Percentiles rank a stretch among this genome's conserved stretches.
phyloP scores from a whole-genome alignment of 2,113 vertebrate genomes.

The Phrynosoma platyrhinos region DNA sequence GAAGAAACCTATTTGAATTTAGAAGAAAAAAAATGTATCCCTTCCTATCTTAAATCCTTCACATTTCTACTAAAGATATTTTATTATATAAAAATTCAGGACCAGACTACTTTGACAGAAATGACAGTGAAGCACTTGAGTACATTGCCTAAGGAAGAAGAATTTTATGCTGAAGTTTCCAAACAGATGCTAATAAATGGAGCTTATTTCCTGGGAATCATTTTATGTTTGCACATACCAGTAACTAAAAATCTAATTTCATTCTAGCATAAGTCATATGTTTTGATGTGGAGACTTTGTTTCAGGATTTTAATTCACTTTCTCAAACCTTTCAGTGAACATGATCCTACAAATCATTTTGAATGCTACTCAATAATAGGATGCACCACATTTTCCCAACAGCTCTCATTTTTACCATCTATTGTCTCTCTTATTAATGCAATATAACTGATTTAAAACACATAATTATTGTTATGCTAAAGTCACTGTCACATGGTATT shows the following conservation, averaged over 20 bases:
- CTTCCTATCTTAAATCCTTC: neutral
- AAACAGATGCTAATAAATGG: constrained; percentile 79
- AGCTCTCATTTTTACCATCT: constrained; percentile 58
- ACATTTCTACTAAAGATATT: neutral
- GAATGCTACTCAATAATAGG: constrained; percentile 72
- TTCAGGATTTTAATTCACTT: constrained; percentile 70
- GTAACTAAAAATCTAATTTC: constrained; percentile 82
- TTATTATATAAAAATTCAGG: constrained; percentile 31
- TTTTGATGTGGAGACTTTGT: constrained; percentile 67
- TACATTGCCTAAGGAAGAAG: constrained; percentile 62
- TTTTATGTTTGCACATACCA: constrained; percentile 76
- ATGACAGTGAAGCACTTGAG: constrained; percentile 52
- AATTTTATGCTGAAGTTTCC: constrained; percentile 61
- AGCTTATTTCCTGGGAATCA: constrained; percentile 68
- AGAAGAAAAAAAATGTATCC: neutral
- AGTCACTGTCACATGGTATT: constrained; percentile 33
- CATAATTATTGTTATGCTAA: constrained; percentile 52
- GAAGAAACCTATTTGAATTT: neutral
- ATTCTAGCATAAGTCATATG: constrained; percentile 72
- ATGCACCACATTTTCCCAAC: constrained; percentile 61
- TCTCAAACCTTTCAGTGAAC: constrained; percentile 62
- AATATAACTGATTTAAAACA: constrained; percentile 40
- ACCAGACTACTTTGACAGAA: constrained; percentile 57
- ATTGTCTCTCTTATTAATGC: constrained; percentile 63
- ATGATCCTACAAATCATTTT: constrained; percentile 63